Conservation (phyloP, 2,888 invertebrate species). For the Romanomermis culicivorax region DNA sequence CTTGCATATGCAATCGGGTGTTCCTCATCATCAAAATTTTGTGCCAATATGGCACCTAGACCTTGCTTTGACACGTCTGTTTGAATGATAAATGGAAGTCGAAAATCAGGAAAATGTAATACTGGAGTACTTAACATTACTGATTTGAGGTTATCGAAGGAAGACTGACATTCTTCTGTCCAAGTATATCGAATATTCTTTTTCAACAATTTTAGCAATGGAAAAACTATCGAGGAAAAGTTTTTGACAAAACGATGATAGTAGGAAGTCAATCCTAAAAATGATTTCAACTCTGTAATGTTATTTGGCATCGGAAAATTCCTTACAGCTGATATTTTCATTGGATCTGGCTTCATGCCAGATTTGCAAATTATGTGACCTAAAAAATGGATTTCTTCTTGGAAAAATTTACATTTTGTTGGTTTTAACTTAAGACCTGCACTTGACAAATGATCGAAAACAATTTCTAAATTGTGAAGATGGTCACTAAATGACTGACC, state of each 20-base stretch:
- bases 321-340: conserved; percentile 16
- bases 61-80: conserved; percentile 20
- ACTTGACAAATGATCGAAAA: conserved; percentile 7
- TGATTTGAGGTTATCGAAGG: conserved; percentile 9
- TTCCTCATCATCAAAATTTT: conserved; percentile 12
- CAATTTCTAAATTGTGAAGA: conserved; percentile 14
- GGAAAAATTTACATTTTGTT: conserved; percentile 16
- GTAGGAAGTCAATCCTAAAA: conserved; percentile 23
- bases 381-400: conserved; percentile 18
- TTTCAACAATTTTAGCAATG: conserved; percentile 5
- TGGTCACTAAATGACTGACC: conserved; percentile 14
- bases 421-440: conserved; percentile 17
- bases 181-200: conserved; percentile 11
- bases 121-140: conserved; percentile 11
- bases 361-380: conserved; percentile 24
- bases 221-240: conserved; percentile 9
- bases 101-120: conserved; percentile 17
- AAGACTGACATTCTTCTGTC: conserved; percentile 11
- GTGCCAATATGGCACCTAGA: conserved; percentile 19
- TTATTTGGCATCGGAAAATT: conserved; percentile 18
- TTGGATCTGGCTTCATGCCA: conserved; percentile 17
- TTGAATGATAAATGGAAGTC: conserved; percentile 16
- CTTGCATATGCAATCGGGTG: conserved; percentile 16
- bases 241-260: conserved; percentile 18
- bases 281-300: conserved; percentile 11